A percentile compares a stretch with the other conserved stretches of the same genome.
phyloP scores from a whole-genome alignment of 92 coral and sea anemone species.

The Palythoa grandiflora region DNA sequence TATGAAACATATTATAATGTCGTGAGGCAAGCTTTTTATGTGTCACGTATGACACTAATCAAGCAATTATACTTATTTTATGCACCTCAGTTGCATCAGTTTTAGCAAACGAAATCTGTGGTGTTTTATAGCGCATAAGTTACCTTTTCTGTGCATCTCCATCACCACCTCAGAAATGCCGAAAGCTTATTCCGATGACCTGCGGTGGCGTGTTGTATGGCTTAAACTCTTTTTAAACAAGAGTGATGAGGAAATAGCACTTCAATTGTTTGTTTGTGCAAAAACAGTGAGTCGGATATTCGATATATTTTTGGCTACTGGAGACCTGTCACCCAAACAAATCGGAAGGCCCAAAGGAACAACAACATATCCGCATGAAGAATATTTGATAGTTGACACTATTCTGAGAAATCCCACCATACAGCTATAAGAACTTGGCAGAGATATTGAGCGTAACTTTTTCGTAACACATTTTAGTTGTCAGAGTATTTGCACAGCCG shows the following conservation, averaged over 20 bases:
- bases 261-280: slow-evolving; percentile 36
- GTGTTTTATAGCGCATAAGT: too few relatives aligned
- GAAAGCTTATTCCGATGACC: slow-evolving; percentile 26
- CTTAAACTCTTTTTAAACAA: slow-evolving; percentile 32
- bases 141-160: too few relatives aligned
- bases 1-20: too few relatives aligned
- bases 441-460: not conserved
- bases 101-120: too few relatives aligned
- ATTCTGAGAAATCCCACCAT: slow-evolving; percentile 31
- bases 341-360: slow-evolving; percentile 54
- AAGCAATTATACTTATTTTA: too few relatives aligned
- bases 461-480: too few relatives aligned
- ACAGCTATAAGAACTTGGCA: slow-evolving; percentile 28
- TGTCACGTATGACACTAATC: too few relatives aligned
- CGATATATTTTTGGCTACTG: not conserved
- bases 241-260: slow-evolving; percentile 36
- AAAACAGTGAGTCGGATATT: slow-evolving; percentile 36
- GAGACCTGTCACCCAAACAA: slow-evolving; percentile 30
- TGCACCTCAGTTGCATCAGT: too few relatives aligned
- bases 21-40: too few relatives aligned
- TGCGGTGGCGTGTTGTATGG: slow-evolving; percentile 52
- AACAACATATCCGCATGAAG: slow-evolving; percentile 36
- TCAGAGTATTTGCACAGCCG: too few relatives aligned
- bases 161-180: slow-evolving; percentile 27
- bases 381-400: slow-evolving; percentile 37